phyloP scores from a whole-genome alignment of 1,140 invertebrate species.

The Liolophura sinensis region DNA sequence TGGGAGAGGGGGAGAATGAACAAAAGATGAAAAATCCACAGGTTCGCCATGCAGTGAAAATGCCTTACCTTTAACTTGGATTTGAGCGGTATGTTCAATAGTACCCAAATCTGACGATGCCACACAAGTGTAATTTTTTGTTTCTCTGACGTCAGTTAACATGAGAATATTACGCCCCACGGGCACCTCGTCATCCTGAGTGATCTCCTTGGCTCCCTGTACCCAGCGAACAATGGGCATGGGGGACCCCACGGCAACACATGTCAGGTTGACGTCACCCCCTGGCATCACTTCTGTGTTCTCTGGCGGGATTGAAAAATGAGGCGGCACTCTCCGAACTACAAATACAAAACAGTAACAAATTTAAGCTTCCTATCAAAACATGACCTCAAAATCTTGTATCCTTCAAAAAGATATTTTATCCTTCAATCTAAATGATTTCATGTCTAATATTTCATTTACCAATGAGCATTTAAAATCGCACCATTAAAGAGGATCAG shows the following conservation, averaged over 20 bases:
- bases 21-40: conserved; percentile 1
- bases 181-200: conserved; percentile 65
- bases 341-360: conserved; percentile 44
- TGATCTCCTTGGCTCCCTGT: conserved; percentile 80
- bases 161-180: conserved; percentile 78
- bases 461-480: not conserved
- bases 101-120: conserved; percentile 91
- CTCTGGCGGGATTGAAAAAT: conserved; percentile 90
- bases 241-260: conserved; percentile 94
- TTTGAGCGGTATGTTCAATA: conserved; percentile 82
- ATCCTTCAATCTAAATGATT: not conserved
- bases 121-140: conserved; percentile 95
- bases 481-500: not conserved
- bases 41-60: not conserved
- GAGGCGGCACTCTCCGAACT: conserved; percentile 91
- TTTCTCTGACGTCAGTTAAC: conserved; percentile 84
- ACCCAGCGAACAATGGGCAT: conserved; percentile 98
- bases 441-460: not conserved
- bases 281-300: conserved; percentile 88
- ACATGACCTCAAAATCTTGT: not conserved
- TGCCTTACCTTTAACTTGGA: conserved; percentile 92
- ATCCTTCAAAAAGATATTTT: not conserved
- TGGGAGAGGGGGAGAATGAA: not conserved
- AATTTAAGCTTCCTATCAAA: not conserved
- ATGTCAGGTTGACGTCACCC: conserved; percentile 87